Base-by-base conservation (phyloP, 2,888 invertebrate species). In the Platypus cylindrus region DNA sequence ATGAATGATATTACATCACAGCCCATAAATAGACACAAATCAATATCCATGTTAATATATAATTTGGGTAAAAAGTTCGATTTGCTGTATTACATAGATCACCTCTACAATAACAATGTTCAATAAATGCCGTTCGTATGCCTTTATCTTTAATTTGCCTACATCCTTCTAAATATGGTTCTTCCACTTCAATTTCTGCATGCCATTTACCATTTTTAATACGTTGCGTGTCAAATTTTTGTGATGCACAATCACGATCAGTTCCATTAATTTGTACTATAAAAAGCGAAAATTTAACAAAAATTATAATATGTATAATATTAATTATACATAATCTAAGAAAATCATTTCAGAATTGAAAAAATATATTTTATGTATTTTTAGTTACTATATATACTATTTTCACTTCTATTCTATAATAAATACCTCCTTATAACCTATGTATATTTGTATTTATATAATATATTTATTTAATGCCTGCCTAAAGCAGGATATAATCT, bases 61-160 rank as follows among this genome's bases (percentile, higher is more conserved):
- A n/a, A n/a, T n/a, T n/a, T n/a, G n/a, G n/a, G n/a, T n/a, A n/a
- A n/a, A n/a, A n/a, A n/a, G n/a, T n/a, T n/a, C n/a, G n/a, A n/a
- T n/a, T n/a, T n/a, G 31, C 38, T 14, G 37, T 23, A 60, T 86
- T 87, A 62, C 86, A 87, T 26, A 83, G 64, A 51, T 78, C 67
- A 27, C 69, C 69, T 23, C 75, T 69, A 53, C 86, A 87, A 58
- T 81, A 85, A 56, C 86, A 87, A 57, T 78, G 75, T 63, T 71
- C 70, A 1, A 74, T 67, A 24, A 68, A 66, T 16, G 72, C 68
- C 16, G 66, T 68, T 35, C 73, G 67, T 39, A 70, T 65, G 3
- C 75, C 78, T 49, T 75, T 74, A 48, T 75, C 71, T 47, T 76
- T 73, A 5, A 70, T 64, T 33, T 63, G 61, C 36, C 66, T 39